Conservation (phyloP, 2,113 vertebrate species). For the Egretta garzetta region DNA sequence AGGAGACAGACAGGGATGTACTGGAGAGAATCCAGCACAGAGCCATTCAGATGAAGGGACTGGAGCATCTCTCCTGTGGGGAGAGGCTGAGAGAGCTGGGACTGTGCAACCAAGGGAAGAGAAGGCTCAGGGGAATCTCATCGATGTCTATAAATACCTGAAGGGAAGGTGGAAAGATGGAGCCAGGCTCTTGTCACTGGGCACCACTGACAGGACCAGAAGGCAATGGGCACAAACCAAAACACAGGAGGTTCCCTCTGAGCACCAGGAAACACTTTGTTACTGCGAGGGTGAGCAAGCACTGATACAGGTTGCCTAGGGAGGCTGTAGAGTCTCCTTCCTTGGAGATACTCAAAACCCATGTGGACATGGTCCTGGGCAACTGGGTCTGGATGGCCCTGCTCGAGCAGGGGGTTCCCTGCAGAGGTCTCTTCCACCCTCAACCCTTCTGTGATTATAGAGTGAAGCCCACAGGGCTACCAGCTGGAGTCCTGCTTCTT, state of each 20-base stretch:
- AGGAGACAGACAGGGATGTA: not conserved
- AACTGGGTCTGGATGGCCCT: not conserved
- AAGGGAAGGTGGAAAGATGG: not conserved
- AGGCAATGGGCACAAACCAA: not conserved
- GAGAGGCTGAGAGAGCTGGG: no score
- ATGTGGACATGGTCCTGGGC: not conserved
- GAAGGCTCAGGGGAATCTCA: not conserved
- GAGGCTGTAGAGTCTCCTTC: no score
- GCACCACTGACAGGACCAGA: not conserved
- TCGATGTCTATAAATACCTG: not conserved
- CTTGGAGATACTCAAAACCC: not conserved
- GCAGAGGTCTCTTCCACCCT: not conserved
- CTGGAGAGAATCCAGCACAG: not conserved
- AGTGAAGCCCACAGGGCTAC: not conserved
- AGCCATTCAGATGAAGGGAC: not conserved
- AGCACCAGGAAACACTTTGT: not conserved
- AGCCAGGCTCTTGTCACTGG: not conserved
- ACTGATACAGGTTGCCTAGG: no score
- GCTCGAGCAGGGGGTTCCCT: not conserved
- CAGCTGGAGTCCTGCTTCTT: not conserved
- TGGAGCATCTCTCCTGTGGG: not conserved
- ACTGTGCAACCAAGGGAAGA: not conserved
- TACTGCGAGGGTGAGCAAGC: not conserved
- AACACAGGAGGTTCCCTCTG: not conserved
- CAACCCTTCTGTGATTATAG: not conserved